A percentile compares a stretch with the other conserved stretches of the same genome.
phyloP scores from a whole-genome alignment of 2,113 vertebrate species.

The Sceloporus undulatus region DNA sequence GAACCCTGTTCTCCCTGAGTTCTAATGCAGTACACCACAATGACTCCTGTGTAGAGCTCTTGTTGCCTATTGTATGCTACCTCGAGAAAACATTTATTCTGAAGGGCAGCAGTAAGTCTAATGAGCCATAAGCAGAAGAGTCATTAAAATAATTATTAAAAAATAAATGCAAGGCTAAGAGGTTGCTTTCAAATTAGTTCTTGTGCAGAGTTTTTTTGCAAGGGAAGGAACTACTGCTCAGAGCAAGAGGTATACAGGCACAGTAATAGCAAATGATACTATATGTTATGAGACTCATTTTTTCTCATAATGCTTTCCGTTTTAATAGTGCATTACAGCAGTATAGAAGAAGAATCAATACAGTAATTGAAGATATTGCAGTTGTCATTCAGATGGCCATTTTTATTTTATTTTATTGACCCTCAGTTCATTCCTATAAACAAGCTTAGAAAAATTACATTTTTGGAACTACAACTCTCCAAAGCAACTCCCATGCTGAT shows the following conservation, averaged over 20 bases:
- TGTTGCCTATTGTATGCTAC: background rate
- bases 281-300: too few species aligned
- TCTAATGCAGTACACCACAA: too few species aligned
- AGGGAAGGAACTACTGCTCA: background rate
- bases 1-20: too few species aligned
- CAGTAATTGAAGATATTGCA: background rate
- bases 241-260: background rate
- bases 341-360: background rate
- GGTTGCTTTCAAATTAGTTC: background rate
- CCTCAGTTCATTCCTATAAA: conserved; percentile 35
- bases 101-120: too few species aligned
- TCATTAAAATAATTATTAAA: too few species aligned
- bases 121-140: too few species aligned
- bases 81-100: background rate
- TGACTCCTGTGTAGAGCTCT: background rate
- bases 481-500: too few species aligned
- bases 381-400: conserved; percentile 24
- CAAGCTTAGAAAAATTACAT: too few species aligned
- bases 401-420: background rate
- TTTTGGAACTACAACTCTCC: too few species aligned
- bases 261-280: background rate
- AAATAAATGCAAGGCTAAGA: too few species aligned
- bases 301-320: background rate
- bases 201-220: background rate
- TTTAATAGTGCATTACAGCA: background rate